Conservation (phyloP, 92 coral and sea anemone species). For the Parazoanthus swiftii region DNA sequence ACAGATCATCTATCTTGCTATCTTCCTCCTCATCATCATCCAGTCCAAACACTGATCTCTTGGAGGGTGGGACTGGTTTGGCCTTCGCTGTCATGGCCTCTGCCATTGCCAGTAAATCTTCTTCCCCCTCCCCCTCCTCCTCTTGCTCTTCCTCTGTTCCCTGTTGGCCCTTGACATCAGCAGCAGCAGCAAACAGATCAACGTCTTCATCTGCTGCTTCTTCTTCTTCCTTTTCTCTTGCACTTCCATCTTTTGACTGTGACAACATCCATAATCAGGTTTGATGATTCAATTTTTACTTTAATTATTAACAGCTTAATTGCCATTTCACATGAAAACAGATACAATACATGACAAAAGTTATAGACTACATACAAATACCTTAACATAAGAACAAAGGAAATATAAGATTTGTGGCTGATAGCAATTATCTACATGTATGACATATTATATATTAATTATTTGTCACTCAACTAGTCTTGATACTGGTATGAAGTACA, state of each 20-base stretch:
- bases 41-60: slow-evolving; percentile 68
- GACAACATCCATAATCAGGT: background rate
- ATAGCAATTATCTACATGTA: no score
- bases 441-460: no score
- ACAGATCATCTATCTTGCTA: slow-evolving; percentile 68
- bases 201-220: slow-evolving; percentile 68
- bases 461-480: no score
- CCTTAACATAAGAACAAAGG: no score
- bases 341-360: no score
- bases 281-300: background rate
- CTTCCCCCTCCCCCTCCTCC: slow-evolving; percentile 55
- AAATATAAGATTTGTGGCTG: no score
- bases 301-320: no score
- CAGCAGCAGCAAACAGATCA: slow-evolving; percentile 75
- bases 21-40: slow-evolving; percentile 58
- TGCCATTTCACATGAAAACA: no score
- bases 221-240: slow-evolving; percentile 23
- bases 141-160: slow-evolving; percentile 38
- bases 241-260: slow-evolving; percentile 20
- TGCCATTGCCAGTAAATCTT: slow-evolving; percentile 56
- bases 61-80: slow-evolving; percentile 1
- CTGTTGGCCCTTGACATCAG: slow-evolving; percentile 50
- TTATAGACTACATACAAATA: no score
- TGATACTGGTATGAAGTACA: no score
- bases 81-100: slow-evolving; percentile 26